Conservation (phyloP, 2,888 invertebrate genomes). For the Dilophus febrilis region DNA sequence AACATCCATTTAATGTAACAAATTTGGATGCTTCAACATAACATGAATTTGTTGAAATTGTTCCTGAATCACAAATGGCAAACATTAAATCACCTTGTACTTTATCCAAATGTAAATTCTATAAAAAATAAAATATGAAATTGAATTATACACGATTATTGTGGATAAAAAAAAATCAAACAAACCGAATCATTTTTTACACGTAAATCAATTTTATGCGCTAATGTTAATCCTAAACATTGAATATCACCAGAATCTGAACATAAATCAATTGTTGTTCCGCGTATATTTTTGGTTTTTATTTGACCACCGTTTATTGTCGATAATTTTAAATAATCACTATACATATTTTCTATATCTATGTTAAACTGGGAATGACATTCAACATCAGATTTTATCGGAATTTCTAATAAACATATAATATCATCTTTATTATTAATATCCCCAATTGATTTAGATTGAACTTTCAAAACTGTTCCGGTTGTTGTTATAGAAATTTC, state of each 20-base stretch:
- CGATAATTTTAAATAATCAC: conserved; percentile 17
- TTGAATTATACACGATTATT: conserved; percentile 9
- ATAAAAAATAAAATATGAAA: conserved; percentile 5
- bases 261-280: conserved; percentile 16
- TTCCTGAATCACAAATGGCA: conserved; percentile 20
- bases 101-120: conserved; percentile 23
- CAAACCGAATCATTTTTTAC: conserved; percentile 17
- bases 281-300: conserved; percentile 19
- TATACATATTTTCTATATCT: conserved; percentile 17
- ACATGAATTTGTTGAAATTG: conserved; percentile 22
- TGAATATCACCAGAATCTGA: conserved; percentile 20
- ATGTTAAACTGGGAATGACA: conserved; percentile 16
- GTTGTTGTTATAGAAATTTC: conserved; percentile 3
- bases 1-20: conserved; percentile 20
- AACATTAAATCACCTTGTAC: conserved; percentile 21
- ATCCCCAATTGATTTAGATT: background rate
- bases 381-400: conserved; percentile 20
- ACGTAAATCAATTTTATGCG: conserved; percentile 16
- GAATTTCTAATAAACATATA: conserved; percentile 17
- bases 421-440: conserved; percentile 4
- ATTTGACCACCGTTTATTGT: conserved; percentile 17
- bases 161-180: background rate
- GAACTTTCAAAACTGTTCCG: background rate
- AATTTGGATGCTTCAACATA: conserved; percentile 25
- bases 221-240: conserved; percentile 21